Evolutionary conservation across 2,113 vertebrate genomes (phyloP).

Genomic region (Tamias sibiricus): DNA sequence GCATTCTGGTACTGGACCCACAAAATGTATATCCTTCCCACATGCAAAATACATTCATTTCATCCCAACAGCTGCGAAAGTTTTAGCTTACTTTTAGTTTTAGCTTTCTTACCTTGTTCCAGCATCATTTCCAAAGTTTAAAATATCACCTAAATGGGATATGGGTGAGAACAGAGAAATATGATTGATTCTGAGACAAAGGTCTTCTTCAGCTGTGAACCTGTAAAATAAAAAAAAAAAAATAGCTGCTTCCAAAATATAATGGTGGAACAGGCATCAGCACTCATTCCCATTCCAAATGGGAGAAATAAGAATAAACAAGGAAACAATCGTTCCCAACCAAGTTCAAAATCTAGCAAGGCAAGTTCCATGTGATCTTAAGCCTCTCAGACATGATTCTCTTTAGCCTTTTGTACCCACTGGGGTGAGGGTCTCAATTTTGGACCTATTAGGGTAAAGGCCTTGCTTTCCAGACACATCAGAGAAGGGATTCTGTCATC

Average conservation of each 20-base stretch:
- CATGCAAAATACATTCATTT: no score
- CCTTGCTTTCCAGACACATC: no score
- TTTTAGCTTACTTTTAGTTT: no score
- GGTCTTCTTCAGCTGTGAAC: background rate
- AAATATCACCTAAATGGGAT: background rate
- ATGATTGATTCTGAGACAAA: background rate
- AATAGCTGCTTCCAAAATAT: background rate
- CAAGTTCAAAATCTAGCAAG: background rate
- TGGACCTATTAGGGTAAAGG: no score
- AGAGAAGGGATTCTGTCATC: no score
- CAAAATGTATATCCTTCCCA: background rate
- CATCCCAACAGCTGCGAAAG: no score
- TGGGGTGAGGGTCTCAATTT: no score
- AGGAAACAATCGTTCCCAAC: no score
- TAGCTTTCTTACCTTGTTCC: no score
- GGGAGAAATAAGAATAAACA: background rate
- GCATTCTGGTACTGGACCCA: background rate
- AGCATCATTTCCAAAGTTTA: no score
- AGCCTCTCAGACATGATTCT: background rate
- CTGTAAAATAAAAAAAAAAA: background rate
- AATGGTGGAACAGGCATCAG: background rate
- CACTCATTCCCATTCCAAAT: background rate
- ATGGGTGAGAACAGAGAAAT: background rate
- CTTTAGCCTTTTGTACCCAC: no score
- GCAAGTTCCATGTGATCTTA: background rate